A percentile compares a stretch with the other conserved stretches of the same genome.
Conservation (phyloP, 2,113 vertebrate species). For the Anolis sagrei region DNA sequence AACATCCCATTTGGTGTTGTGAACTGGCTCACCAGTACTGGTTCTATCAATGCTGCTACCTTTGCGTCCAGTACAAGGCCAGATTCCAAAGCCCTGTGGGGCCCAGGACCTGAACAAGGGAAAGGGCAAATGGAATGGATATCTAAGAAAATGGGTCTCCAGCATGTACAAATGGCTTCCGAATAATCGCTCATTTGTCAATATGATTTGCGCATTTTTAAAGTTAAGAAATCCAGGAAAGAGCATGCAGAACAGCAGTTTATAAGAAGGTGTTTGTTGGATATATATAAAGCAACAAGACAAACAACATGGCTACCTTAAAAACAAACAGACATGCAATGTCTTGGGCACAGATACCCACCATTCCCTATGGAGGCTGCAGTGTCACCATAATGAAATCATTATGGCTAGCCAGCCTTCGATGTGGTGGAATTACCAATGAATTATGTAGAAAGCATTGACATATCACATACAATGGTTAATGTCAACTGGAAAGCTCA, state of each 20-base stretch:
- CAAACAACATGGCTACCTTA: background rate
- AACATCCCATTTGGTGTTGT: background rate
- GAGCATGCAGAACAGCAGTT: background rate
- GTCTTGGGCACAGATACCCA: background rate
- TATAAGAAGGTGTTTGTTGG: background rate
- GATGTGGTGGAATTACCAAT: constrained; percentile 12
- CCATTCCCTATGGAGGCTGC: background rate
- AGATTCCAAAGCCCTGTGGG: background rate
- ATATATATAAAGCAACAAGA: background rate
- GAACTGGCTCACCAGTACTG: background rate
- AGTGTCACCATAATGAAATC: background rate
- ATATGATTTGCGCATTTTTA: background rate
- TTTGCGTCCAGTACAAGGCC: background rate
- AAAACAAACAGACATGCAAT: background rate
- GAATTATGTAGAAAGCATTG: constrained; percentile 1
- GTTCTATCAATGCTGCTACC: background rate
- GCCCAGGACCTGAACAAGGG: no score
- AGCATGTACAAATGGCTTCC: background rate
- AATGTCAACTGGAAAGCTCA: constrained; percentile 7
- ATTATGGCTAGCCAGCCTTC: background rate
- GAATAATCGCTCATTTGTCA: background rate
- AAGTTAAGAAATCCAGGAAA: background rate
- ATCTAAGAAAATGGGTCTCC: background rate
- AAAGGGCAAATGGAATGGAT: background rate
- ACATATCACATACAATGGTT: background rate